phyloP scores from a whole-genome alignment of 1,140 invertebrate genomes.

The Lutraria rhynchaena region DNA sequence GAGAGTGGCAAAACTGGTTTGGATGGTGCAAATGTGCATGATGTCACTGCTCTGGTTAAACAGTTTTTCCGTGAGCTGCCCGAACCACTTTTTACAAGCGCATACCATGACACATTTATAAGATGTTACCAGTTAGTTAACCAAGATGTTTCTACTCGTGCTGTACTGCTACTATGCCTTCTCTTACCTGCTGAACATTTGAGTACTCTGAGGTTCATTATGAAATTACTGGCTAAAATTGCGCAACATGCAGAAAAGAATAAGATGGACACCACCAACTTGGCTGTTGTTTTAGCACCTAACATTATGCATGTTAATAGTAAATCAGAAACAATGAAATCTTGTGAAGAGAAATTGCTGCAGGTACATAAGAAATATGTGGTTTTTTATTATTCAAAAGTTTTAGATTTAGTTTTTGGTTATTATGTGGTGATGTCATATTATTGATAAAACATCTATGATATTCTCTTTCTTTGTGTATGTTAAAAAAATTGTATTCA shows the following conservation, averaged over 20 bases:
- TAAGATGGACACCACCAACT: conserved; percentile 91
- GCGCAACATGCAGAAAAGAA: conserved; percentile 87
- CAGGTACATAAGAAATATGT: too few relatives aligned
- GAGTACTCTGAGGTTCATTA: conserved; percentile 87
- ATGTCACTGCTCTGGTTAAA: conserved; percentile 92
- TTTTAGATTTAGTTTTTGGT: too few relatives aligned
- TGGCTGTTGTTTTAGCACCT: conserved; percentile 91
- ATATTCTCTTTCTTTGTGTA: too few relatives aligned
- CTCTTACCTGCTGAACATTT: conserved; percentile 86
- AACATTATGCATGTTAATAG: conserved; percentile 89
- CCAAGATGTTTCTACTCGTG: conserved; percentile 80
- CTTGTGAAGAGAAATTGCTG: conserved; percentile 74
- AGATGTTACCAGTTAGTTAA: conserved; percentile 84
- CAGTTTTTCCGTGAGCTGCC: conserved; percentile 91
- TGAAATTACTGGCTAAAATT: conserved; percentile 86
- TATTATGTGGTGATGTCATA: too few relatives aligned
- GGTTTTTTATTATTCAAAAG: too few relatives aligned
- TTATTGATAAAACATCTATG: too few relatives aligned
- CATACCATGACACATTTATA: conserved; percentile 89
- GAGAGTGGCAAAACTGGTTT: conserved; percentile 75
- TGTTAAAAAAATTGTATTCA: too few relatives aligned
- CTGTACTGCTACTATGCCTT: conserved; percentile 86
- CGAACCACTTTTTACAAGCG: conserved; percentile 89
- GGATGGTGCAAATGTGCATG: conserved; percentile 86
- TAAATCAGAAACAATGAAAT: conserved; percentile 84